These are phyloP conservation scores for Trematomus loennbergii DNA, from an alignment of 2,113 vertebrate genomes.

Conservation along the genomic window DNA sequence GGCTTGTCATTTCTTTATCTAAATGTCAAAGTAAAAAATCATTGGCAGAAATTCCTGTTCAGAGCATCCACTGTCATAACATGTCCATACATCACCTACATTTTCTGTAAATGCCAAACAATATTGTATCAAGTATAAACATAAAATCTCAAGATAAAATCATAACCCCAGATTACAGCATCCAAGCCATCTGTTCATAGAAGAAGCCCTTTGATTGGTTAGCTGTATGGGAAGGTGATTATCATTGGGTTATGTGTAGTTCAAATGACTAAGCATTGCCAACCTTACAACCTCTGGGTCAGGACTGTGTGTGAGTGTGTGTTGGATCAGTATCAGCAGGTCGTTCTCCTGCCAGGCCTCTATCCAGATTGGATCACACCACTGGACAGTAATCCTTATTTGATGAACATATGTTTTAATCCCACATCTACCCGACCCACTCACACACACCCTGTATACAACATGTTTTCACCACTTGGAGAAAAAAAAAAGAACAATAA, in stretches of 20 bases:
- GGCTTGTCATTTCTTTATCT: too few relatives aligned
- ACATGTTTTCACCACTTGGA: too few relatives aligned
- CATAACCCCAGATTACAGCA: conserved; percentile 50
- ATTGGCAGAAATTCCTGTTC: neutral
- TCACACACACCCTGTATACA: neutral
- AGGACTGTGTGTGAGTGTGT: conserved; percentile 18
- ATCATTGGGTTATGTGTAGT: conserved; percentile 30
- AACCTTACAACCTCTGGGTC: conserved; percentile 44
- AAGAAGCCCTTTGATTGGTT: conserved; percentile 57
- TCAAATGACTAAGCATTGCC: conserved; percentile 39
- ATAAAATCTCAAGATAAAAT: conserved; percentile 42
- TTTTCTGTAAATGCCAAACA: conserved; percentile 15
- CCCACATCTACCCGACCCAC: neutral
- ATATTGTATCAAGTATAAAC: conserved; percentile 5
- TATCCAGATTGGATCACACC: conserved; percentile 63
- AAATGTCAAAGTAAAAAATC: neutral
- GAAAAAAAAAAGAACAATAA: neutral
- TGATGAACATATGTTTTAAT: conserved; percentile 75
- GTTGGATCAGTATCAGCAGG: conserved; percentile 38
- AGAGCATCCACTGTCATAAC: neutral
- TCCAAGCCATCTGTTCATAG: conserved; percentile 61
- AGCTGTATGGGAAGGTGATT: conserved; percentile 39
- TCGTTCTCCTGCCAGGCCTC: conserved; percentile 39
- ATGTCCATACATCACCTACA: neutral
- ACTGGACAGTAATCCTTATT: conserved; percentile 60